Evolutionary conservation across 2,888 invertebrate species (phyloP).

Genomic region (Sussaba pulchella): DNA sequence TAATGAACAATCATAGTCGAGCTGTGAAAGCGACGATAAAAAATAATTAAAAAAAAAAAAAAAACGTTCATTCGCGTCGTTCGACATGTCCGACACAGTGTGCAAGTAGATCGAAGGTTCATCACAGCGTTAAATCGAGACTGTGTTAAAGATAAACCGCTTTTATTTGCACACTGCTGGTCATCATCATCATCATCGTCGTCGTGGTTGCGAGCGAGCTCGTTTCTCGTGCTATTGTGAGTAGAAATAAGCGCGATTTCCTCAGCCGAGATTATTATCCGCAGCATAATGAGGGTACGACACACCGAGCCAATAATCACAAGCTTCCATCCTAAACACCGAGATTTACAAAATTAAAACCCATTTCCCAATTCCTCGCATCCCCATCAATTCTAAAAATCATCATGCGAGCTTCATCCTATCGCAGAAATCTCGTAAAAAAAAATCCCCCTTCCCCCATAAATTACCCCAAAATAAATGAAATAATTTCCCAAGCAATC

Average conservation of each 20-base stretch:
- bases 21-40: no score
- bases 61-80: not conserved
- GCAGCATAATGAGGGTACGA: not conserved
- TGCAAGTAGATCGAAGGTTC: slow-evolving; percentile 17
- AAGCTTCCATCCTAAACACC: no score
- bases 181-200: slow-evolving; percentile 29
- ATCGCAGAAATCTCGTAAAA: no score
- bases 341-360: no score
- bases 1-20: no score
- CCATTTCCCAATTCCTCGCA: no score
- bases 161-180: slow-evolving; percentile 33
- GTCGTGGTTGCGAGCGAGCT: slow-evolving; percentile 14
- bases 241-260: slow-evolving; percentile 59
- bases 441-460: no score
- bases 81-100: slow-evolving; percentile 11
- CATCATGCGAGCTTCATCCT: no score
- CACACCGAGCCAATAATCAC: no score
- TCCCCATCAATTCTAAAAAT: no score
- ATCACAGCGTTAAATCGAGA: slow-evolving; percentile 60
- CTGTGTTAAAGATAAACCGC: slow-evolving; percentile 39
- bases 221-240: not conserved
- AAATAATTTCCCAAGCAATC: no score
- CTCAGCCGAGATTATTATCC: slow-evolving; percentile 57
- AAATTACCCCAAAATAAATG: no score
- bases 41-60: not conserved